phyloP scores from a whole-genome alignment of 2,797 vertebrate species.

The Miichthys miiuy region DNA sequence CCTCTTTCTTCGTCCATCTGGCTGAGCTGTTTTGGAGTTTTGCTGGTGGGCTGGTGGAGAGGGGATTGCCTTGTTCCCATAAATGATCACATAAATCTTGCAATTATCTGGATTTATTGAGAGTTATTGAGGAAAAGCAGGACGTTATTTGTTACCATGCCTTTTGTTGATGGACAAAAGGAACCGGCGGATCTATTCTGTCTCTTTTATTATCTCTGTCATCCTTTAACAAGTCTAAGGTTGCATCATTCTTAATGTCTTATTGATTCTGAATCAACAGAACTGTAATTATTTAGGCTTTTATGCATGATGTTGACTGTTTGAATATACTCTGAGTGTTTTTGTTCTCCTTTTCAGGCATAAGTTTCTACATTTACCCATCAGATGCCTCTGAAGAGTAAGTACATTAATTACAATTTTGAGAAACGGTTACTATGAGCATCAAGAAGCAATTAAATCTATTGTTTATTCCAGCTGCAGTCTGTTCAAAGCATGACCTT shows the following conservation, averaged over 20 bases:
- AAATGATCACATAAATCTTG: constrained; percentile 43
- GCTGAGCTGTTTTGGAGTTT: constrained; percentile 34
- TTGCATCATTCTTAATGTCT: constrained; percentile 2
- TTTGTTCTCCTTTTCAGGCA: background rate
- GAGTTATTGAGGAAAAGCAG: constrained; percentile 28
- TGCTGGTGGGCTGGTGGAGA: background rate
- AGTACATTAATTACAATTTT: constrained; percentile 25
- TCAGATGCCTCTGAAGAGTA: constrained; percentile 8
- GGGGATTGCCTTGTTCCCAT: constrained; percentile 27
- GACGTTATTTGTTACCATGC: background rate
- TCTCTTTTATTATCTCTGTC: background rate
- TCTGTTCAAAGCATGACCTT: constrained; percentile 63
- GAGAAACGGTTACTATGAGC: constrained; percentile 22
- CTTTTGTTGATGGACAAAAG: constrained; percentile 18
- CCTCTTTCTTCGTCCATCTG: constrained; percentile 17
- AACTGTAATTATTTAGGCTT: background rate
- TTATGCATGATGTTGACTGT: constrained; percentile 1
- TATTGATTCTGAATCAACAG: background rate
- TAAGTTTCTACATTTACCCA: background rate
- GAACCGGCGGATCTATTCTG: background rate
- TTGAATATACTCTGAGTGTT: background rate
- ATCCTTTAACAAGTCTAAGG: background rate
- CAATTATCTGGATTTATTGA: constrained; percentile 28
- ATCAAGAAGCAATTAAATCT: constrained; percentile 48
- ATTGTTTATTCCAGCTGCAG: constrained; percentile 46